phyloP scores from a whole-genome alignment of 1,140 invertebrate species.

The Cydia strobilella region DNA sequence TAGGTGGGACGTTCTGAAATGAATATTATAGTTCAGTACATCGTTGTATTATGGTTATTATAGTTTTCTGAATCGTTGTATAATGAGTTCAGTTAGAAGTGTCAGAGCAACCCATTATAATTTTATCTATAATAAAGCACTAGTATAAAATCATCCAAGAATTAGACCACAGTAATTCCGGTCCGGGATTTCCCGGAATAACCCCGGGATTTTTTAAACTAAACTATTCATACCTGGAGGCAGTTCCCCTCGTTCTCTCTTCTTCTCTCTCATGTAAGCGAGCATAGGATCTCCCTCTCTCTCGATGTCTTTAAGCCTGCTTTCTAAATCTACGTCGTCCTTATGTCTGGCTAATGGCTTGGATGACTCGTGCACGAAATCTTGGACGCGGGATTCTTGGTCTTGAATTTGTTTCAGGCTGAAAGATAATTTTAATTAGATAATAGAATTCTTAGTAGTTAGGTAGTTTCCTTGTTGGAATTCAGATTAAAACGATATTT shows the following conservation, averaged over 20 bases:
- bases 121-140: too few species aligned
- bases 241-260: constrained; percentile 80
- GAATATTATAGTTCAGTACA: neutral
- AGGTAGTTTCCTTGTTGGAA: too few species aligned
- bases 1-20: constrained; percentile 86
- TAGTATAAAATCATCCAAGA: too few species aligned
- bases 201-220: neutral
- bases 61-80: too few species aligned
- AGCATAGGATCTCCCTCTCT: constrained; percentile 96
- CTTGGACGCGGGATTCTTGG: constrained; percentile 83
- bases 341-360: constrained; percentile 95
- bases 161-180: too few species aligned
- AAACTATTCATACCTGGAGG: constrained; percentile 53
- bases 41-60: too few species aligned
- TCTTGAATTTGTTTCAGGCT: constrained; percentile 90
- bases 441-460: too few species aligned
- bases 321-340: constrained; percentile 94
- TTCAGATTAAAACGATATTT: too few species aligned
- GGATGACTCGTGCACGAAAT: constrained; percentile 90
- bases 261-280: constrained; percentile 90
- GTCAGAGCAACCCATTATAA: too few species aligned
- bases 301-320: constrained; percentile 86
- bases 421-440: neutral
- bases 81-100: too few species aligned
- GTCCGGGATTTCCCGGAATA: too few species aligned